Evolutionary conservation across 2,797 vertebrate species (phyloP), one percentile per base, ranked within the genome.

Genomic region (Darevskia mixta): DNA sequence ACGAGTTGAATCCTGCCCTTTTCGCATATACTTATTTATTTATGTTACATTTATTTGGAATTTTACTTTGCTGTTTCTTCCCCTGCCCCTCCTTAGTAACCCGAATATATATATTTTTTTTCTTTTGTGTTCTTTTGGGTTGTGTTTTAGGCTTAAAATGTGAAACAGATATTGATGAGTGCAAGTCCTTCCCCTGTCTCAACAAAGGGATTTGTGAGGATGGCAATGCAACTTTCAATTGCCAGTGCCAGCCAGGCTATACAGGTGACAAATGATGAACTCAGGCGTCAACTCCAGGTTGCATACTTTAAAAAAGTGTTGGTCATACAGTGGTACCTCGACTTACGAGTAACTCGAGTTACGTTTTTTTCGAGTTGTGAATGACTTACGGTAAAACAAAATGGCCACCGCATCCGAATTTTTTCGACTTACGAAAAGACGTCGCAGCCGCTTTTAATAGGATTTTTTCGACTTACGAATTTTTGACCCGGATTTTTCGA

Each of bases 131-230:
- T 61, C 20, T 89, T 58, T 73, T 90, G 67, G 41, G 91, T 93
- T 94, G 79, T 81, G 3, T 95, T 95, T 75, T 94, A 99, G 99
- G 98, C 89, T 98, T 98, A 84, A 99, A 99, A 93, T 99, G 99
- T 97, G 98, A 99, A 96, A 96, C 96, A 49, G 98, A 99, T 95
- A 96, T 99, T 69, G 97, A 99, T 83, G 99, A 99, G 88, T 99
- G 99, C 92, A 98, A 97, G 90, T 98, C 98, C 0, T 93, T 96
- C 90, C 99, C 99, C 0, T 99, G 99, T 94, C 97, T 97, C 93
- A 98, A 99, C 86, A 97, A 95, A 73, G 99, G 98, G 66, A 89
- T 97, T 66, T 99, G 99, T 93, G 97, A 96, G 93, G 99, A 99
- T 87, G 97, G 94, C 11, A 95, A 98, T 93, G 98, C 97, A 89